Conservation (phyloP, 1,140 invertebrate genomes). For the Drosophila navojoa region DNA sequence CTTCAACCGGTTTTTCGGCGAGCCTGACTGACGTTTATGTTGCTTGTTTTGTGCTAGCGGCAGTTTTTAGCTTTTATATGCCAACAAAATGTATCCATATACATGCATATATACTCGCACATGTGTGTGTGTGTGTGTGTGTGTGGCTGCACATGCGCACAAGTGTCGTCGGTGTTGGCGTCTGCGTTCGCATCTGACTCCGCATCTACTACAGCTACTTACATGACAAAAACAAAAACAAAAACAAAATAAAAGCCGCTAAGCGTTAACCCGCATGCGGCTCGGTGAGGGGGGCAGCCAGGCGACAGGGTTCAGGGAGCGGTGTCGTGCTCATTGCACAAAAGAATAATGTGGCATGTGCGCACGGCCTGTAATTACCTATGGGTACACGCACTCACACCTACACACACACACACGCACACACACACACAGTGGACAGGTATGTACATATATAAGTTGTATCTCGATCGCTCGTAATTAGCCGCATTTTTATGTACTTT, state of each 20-base stretch:
- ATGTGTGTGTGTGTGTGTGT: not conserved
- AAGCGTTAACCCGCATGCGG: slow-evolving; percentile 24
- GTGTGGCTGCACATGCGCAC: slow-evolving; percentile 69
- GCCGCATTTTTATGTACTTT: slow-evolving; percentile 51
- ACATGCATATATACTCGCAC: too few relatives aligned
- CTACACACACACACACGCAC: slow-evolving; percentile 20
- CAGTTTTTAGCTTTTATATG: slow-evolving; percentile 56
- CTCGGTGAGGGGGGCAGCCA: slow-evolving; percentile 10
- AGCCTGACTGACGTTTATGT: slow-evolving; percentile 71
- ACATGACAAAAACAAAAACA: slow-evolving; percentile 10
- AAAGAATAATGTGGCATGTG: slow-evolving; percentile 82
- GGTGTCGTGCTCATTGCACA: slow-evolving; percentile 75
- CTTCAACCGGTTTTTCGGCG: slow-evolving; percentile 69
- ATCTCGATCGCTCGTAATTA: slow-evolving; percentile 60
- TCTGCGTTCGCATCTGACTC: slow-evolving; percentile 43
- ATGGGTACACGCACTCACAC: slow-evolving; percentile 25
- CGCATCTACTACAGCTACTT: slow-evolving; percentile 46
- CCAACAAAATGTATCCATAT: slow-evolving; percentile 30
- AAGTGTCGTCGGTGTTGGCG: slow-evolving; percentile 73
- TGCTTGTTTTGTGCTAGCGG: slow-evolving; percentile 58
- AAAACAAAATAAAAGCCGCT: slow-evolving; percentile 29
- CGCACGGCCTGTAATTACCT: slow-evolving; percentile 70
- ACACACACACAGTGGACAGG: not conserved
- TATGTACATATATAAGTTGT: slow-evolving; percentile 2
- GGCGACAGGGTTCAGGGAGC: slow-evolving; percentile 41